A percentile compares a stretch with the other conserved stretches of the same genome.
These are phyloP conservation scores for Isichthys henryi DNA, from an alignment of 2,113 vertebrate genomes.

Conservation along the genomic window DNA sequence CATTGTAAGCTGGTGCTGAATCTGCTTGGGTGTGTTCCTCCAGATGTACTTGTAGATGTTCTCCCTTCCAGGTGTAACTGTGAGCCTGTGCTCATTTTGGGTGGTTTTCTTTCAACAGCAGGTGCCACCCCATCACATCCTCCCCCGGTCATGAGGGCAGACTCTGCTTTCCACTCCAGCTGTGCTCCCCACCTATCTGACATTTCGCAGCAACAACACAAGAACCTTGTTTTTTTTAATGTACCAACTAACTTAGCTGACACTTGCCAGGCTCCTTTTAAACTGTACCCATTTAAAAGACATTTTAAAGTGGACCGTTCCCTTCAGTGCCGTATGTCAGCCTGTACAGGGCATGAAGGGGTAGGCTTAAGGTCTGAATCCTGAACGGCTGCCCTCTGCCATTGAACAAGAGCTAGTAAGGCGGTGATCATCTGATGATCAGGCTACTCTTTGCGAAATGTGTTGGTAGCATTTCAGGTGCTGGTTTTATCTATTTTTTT, in stretches of 20 bases:
- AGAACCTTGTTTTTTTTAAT: neutral
- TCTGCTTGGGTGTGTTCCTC: constrained; percentile 14
- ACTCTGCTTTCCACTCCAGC: neutral
- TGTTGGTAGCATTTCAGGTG: neutral
- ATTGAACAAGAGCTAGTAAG: neutral
- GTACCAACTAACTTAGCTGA: neutral
- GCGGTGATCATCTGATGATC: neutral
- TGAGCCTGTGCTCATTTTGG: constrained; percentile 27
- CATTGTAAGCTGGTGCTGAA: constrained; percentile 37
- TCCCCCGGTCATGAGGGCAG: neutral
- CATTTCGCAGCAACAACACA: neutral
- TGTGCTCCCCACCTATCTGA: neutral
- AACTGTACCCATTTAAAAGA: neutral
- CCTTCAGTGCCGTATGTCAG: neutral
- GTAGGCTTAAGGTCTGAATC: neutral
- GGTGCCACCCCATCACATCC: constrained; percentile 7
- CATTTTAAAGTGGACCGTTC: neutral
- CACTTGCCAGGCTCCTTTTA: neutral
- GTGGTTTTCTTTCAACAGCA: constrained; percentile 17
- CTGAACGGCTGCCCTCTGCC: neutral
- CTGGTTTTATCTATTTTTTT: neutral
- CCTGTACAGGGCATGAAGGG: neutral
- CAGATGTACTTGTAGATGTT: neutral
- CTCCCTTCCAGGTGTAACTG: neutral
- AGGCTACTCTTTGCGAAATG: neutral